phyloP scores from a whole-genome alignment of 2,888 invertebrate genomes.

The Carcina quercana region DNA sequence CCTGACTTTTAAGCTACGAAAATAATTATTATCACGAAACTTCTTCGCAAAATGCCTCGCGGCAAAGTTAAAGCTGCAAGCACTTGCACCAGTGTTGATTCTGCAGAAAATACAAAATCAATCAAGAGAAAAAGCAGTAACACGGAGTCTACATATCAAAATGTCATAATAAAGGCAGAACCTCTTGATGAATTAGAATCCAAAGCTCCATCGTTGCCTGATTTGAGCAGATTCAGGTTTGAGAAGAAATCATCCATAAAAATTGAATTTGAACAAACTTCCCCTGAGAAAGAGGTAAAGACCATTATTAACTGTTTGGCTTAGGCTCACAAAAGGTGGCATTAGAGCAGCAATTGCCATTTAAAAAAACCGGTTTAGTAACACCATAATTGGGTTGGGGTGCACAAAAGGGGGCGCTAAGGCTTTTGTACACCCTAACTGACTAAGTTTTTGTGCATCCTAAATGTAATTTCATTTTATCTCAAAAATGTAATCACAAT shows the following conservation, averaged over 20 bases:
- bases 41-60: slow-evolving; percentile 37
- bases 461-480: no score
- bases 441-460: no score
- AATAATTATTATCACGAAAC: not conserved
- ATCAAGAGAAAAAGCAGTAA: slow-evolving; percentile 3
- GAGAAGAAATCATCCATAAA: slow-evolving; percentile 51
- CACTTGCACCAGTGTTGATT: not conserved
- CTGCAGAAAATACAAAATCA: slow-evolving; percentile 3
- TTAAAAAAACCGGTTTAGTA: no score
- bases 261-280: slow-evolving; percentile 51
- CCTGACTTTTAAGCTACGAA: slow-evolving; percentile 1
- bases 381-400: no score
- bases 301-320: not conserved
- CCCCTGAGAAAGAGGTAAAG: slow-evolving; percentile 29
- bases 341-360: no score
- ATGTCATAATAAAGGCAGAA: not conserved
- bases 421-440: no score
- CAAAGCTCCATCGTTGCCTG: slow-evolving; percentile 15
- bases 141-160: not conserved
- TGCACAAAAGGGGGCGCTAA: no score
- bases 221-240: slow-evolving; percentile 47
- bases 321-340: no score
- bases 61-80: slow-evolving; percentile 16
- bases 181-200: slow-evolving; percentile 4
- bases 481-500: no score